Evolutionary conservation across 2,797 vertebrate species (phyloP).

Genomic region (Manis pentadactyla): DNA sequence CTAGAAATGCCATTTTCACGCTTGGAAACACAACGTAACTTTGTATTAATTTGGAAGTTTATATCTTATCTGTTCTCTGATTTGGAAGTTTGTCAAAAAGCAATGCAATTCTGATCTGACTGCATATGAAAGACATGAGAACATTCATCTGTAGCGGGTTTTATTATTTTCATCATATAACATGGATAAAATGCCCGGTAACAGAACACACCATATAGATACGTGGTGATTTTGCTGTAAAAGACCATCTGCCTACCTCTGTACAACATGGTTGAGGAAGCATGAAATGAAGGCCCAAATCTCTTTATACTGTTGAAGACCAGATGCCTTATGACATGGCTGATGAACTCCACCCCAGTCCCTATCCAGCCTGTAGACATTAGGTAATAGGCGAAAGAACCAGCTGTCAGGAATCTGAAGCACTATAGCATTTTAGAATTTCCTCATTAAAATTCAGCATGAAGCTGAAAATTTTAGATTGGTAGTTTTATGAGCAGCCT

Average conservation of each 20-base stretch:
- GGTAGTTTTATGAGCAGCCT: conserved; percentile 31
- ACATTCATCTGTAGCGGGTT: conserved; percentile 44
- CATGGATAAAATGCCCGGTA: conserved; percentile 46
- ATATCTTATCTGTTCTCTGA: conserved; percentile 56
- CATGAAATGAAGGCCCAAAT: conserved; percentile 73
- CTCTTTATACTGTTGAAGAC: conserved; percentile 70
- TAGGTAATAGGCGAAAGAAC: conserved; percentile 5
- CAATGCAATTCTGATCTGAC: conserved; percentile 40
- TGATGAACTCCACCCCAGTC: not conserved
- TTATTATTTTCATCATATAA: conserved; percentile 45
- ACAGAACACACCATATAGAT: conserved; percentile 64
- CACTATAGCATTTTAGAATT: conserved; percentile 31
- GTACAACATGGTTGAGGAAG: conserved; percentile 65
- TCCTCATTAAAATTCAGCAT: conserved; percentile 44
- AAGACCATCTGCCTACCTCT: conserved; percentile 78
- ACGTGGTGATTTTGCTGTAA: conserved; percentile 67
- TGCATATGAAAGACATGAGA: conserved; percentile 33
- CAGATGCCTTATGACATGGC: conserved; percentile 71
- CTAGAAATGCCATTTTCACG: conserved; percentile 48
- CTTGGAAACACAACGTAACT: conserved; percentile 45
- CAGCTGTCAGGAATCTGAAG: conserved; percentile 53
- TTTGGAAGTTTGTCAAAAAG: conserved; percentile 56
- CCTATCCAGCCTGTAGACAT: not conserved
- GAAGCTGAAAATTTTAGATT: conserved; percentile 46
- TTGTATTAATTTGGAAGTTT: conserved; percentile 54